Evolutionary conservation across 1,140 invertebrate genomes (phyloP), one percentile per base, ranked within the genome.

Genomic region (Drosophila repletoides): DNA sequence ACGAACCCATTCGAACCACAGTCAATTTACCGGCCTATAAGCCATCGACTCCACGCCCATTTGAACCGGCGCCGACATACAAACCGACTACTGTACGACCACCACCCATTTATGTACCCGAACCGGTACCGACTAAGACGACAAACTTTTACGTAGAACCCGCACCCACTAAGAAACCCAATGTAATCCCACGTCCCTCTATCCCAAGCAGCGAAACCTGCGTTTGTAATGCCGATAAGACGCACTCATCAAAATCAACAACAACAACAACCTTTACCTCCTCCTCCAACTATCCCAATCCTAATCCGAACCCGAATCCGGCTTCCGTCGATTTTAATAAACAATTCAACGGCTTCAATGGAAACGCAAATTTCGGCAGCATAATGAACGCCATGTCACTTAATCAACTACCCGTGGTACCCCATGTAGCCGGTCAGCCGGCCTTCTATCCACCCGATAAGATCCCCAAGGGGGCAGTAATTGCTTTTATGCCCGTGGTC

Each of bases 401-500:
- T 34, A 84, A 80, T 34, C 88, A 89, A 75, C 43, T 90, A 46
- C 88, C 88, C 24, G 88, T 88, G 15, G 77, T 89, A 61, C 88
- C 88, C 1, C 79, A 88, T 31, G 79, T 70, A 29, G 75, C 88
- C 10, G 88, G 88, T 24, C 72, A 86, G 48, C 83, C 86, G 14
- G 83, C 79, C 36, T 88, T 84, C 69, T 90, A 88, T 66, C 86
- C 90, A 38, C 88, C 89, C 26, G 88, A 90, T 24, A 90, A 91
- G 74, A 66, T 90, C 2, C 91, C 91, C 0, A 91, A 91, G 22
- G 90, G 90, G 36, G 91, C 91, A n/a, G 68, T 92, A 9, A 89
- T 93, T 29, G 93, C 92, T 24, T 93, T 93, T 53, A 92, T 93
- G 65, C 93, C 93, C 2, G 92, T 93, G 15, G 91, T 93, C 9